phyloP scores from a whole-genome alignment of 2,113 vertebrate species.

The Hemiprocne comata region DNA sequence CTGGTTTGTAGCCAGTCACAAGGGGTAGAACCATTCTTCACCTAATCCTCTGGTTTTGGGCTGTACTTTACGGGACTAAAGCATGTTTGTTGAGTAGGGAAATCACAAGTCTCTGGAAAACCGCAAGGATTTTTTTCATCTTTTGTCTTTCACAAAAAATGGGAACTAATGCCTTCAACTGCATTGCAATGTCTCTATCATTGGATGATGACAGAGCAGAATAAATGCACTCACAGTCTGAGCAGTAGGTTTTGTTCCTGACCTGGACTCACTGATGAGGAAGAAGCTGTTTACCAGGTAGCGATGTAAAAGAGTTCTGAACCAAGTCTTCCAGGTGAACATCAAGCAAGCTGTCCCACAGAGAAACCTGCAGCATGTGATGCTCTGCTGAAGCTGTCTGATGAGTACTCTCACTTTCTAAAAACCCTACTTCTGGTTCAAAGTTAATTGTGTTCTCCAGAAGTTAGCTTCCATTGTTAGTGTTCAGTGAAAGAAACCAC shows the following conservation, averaged over 20 bases:
- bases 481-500: not conserved
- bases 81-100: not conserved
- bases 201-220: not conserved
- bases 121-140: not conserved
- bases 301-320: not conserved
- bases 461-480: not conserved
- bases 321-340: not conserved
- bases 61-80: not conserved
- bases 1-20: not conserved
- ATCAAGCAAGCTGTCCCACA: not conserved
- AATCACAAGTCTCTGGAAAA: not conserved
- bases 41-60: not conserved
- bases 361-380: not conserved
- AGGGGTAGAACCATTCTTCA: not conserved
- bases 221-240: not conserved
- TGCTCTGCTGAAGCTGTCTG: not conserved
- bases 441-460: accelerated
- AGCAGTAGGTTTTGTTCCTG: not conserved
- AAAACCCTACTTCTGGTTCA: not conserved
- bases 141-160: not conserved
- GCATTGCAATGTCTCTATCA: not conserved
- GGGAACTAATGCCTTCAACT: not conserved
- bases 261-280: not conserved
- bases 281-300: not conserved
- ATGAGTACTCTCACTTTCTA: not conserved